Evolutionary conservation across 2,113 vertebrate species (phyloP), one percentile per base, ranked within the genome.

Genomic region (Pseudolaguvia tuberculata): DNA sequence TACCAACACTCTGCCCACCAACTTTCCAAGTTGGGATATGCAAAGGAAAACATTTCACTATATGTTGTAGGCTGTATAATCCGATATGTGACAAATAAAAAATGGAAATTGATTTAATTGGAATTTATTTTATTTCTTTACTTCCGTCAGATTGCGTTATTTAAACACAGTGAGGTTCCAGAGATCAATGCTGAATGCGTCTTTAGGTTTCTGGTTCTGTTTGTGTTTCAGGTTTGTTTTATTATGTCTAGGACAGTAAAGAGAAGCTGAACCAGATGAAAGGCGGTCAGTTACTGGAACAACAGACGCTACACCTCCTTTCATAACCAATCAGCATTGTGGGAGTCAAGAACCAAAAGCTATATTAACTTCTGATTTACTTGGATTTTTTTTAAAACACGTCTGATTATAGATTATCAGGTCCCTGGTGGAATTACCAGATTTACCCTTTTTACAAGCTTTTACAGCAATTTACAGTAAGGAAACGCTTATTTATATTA

Each of bases 311-410:
- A 88, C 86, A 82, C 90, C 89, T 88, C 87, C 80, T 18, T 63
- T 27, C 62, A 56, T 27, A 81, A 58, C 90, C 90, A 91, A 90
- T 91, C 86, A 85, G 42, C 14, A 35, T 68, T n/a, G 25, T 48
- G 0, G 20, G 78, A 82, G 71, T 62, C 69, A 75, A 53, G 35
- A 52, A 73, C 76, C 84, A 80, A 20, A n/a, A 7, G n/a, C 77
- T 87, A 85, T 91, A 91, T 88, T 63, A 85, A 75, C 78, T 45
- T 78, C 56, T 72, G 53, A n/a, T n/a, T n/a, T n/a, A n/a, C n/a
- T n/a, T n/a, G n/a, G n/a, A n/a, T n/a, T n/a, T n/a, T n/a, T n/a
- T n/a, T n/a, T 81, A 70, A 25, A n/a, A 76, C 21, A 56, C 7
- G 4, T 13, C 12, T 35, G 21, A 62, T n/a, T 59, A 21, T 31